Conservation (phyloP, 2,113 vertebrate genomes). For the Leptobrachium ailaonicum region DNA sequence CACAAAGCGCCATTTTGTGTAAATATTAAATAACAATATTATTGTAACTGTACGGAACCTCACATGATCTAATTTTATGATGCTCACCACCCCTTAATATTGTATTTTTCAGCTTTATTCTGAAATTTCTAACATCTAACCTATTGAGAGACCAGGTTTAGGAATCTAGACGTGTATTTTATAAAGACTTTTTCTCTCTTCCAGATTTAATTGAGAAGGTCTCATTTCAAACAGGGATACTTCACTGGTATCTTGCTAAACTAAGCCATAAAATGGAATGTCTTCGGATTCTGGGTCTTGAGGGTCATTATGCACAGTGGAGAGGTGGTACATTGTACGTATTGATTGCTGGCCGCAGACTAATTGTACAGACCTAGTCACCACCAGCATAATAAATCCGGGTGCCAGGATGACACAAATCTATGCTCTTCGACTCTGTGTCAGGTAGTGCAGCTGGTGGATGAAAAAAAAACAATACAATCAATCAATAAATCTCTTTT, state of each 20-base stretch:
- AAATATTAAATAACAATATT: no score
- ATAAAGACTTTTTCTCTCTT: no score
- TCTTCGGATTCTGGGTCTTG: slow-evolving; percentile 55
- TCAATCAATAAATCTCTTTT: slow-evolving; percentile 57
- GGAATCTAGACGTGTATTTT: no score
- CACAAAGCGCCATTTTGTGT: no score
- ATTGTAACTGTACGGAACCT: no score
- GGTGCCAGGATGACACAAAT: slow-evolving; percentile 52
- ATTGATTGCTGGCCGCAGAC: slow-evolving; percentile 59
- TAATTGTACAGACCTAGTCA: slow-evolving; percentile 54
- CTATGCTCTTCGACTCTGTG: slow-evolving; percentile 47
- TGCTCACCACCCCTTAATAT: no score
- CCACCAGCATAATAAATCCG: slow-evolving; percentile 55
- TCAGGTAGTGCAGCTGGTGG: slow-evolving; percentile 50
- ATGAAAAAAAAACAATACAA: slow-evolving; percentile 53
- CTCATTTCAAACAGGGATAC: no score
- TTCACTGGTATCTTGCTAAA: slow-evolving; percentile 43
- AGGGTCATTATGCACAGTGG: slow-evolving; percentile 53
- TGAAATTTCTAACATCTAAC: no score
- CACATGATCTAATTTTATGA: no score
- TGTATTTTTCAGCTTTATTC: no score
- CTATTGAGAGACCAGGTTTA: no score
- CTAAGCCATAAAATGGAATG: slow-evolving; percentile 55
- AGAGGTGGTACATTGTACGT: slow-evolving; percentile 53
- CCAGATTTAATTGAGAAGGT: no score